phyloP scores from a whole-genome alignment of 2,888 invertebrate genomes.

The Rhimphoctona megacephalus region DNA sequence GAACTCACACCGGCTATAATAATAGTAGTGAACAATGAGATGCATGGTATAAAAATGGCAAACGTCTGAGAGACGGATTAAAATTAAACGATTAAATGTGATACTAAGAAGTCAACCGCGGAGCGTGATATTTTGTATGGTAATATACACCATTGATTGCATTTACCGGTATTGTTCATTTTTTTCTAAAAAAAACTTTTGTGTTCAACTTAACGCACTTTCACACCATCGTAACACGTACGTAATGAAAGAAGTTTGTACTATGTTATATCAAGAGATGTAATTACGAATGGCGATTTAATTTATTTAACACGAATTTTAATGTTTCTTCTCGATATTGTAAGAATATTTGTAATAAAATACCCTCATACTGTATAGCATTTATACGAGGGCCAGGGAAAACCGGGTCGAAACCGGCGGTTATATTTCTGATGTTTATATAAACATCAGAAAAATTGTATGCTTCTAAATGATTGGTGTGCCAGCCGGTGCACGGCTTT shows the following conservation, averaged over 20 bases:
- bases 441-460: no score
- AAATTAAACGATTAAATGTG: neutral
- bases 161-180: constrained; percentile 1
- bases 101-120: neutral
- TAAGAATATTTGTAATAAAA: no score
- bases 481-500: no score
- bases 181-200: neutral
- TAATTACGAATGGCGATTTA: neutral
- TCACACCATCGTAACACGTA: neutral
- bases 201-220: neutral
- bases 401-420: no score
- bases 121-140: neutral
- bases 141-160: neutral
- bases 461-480: no score
- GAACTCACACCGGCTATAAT: neutral
- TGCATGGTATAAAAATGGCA: constrained; percentile 19
- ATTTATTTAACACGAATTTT: constrained; percentile 13
- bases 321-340: no score
- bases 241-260: neutral
- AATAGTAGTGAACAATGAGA: neutral
- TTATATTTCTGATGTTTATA: no score
- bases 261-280: neutral
- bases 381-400: no score
- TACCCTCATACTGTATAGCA: no score
- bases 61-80: constrained; percentile 17